phyloP scores from a whole-genome alignment of 2,113 vertebrate genomes.

The Martes martes region DNA sequence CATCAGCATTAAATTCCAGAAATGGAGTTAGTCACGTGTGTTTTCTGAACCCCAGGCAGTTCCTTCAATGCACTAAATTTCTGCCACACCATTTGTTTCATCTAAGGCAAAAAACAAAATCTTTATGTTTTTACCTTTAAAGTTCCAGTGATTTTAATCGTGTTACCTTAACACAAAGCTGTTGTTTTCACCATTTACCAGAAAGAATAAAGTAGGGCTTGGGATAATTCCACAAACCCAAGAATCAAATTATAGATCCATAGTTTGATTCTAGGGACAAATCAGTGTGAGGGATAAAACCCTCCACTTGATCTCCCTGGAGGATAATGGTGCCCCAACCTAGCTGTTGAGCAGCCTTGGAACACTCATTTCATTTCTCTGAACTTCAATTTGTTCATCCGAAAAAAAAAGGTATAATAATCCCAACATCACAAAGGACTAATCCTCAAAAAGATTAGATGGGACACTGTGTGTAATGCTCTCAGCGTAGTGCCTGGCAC shows the following conservation, averaged over 20 bases:
- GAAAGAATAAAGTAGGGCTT: slow-evolving; percentile 8
- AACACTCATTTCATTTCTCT: neutral
- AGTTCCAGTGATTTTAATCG: neutral
- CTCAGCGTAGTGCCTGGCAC: slow-evolving; percentile 40
- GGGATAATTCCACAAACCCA: neutral
- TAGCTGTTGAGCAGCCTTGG: no score
- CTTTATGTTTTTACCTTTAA: neutral
- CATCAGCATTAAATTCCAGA: neutral
- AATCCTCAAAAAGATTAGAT: neutral
- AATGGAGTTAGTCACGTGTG: neutral
- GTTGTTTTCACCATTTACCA: neutral
- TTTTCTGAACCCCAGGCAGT: neutral
- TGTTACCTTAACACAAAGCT: neutral
- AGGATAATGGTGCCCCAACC: neutral
- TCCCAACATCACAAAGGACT: neutral
- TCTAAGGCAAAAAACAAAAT: neutral
- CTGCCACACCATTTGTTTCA: neutral
- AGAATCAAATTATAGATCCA: neutral
- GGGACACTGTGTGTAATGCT: neutral
- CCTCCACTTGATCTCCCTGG: neutral
- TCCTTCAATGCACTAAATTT: neutral
- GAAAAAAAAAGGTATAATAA: neutral
- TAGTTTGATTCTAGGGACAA: neutral
- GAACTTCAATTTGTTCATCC: neutral
- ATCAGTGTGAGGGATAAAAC: neutral